These are phyloP conservation scores for Microtus montanus DNA, from an alignment of 2,113 vertebrate genomes.

Conservation along the genomic window DNA sequence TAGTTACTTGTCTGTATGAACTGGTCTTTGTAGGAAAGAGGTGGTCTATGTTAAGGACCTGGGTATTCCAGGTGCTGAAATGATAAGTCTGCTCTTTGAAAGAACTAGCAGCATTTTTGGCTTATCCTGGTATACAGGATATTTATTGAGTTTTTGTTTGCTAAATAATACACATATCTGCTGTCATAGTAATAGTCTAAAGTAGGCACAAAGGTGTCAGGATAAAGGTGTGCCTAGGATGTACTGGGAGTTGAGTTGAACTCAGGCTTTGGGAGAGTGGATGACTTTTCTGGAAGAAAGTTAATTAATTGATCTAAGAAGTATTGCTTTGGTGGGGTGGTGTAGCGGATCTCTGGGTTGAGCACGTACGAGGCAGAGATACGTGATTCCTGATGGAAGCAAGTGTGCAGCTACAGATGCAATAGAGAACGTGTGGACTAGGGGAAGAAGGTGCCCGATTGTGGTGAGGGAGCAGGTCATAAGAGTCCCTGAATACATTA, in stretches of 20 bases:
- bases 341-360: neutral
- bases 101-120: conserved; percentile 17
- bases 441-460: neutral
- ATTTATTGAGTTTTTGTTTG: conserved; percentile 27
- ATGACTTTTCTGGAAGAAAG: neutral
- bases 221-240: neutral
- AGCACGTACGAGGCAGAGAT: neutral
- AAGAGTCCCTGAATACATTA: conserved; percentile 18
- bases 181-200: conserved; percentile 24
- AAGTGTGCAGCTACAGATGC: neutral
- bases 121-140: neutral
- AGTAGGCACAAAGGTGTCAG: neutral
- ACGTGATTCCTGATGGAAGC: conserved; percentile 1
- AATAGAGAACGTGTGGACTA: neutral
- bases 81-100: conserved; percentile 56
- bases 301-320: conserved; percentile 43
- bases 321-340: neutral
- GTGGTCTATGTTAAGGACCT: conserved; percentile 7
- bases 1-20: conserved; percentile 17
- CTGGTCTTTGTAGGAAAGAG: conserved; percentile 58
- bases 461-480: neutral
- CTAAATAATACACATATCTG: conserved; percentile 8
- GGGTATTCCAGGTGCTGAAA: conserved; percentile 44
- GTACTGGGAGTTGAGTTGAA: neutral
- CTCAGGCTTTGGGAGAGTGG: conserved; percentile 3